Evolutionary conservation across 2,113 vertebrate species (phyloP), one percentile per base, ranked within the genome.

Genomic region (Bucco capensis): DNA sequence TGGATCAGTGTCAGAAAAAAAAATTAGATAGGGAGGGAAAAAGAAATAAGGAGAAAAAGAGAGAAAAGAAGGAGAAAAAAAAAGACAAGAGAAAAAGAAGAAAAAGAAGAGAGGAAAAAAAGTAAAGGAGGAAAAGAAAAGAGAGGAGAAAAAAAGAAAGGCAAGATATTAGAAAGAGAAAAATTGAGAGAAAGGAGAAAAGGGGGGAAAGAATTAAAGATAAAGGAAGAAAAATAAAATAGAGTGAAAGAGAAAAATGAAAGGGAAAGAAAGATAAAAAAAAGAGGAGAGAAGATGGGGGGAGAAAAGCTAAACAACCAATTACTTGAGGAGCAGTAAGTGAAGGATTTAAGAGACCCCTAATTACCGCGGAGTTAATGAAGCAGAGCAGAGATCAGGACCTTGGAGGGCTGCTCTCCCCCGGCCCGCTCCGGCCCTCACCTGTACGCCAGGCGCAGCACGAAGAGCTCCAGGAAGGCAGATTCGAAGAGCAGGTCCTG

Each of bases 401-500:
- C 98, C 98, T 92, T 97, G 97, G 97, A 98, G 95, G 96, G 97
- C 79, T 93, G 76, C 17, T 7, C 12, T 38, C 86, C 90, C 89
- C 83, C 86, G 86, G 77, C 33, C 22, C 56, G 22, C 56, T 27
- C 28, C 61, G 38, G 2, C 56, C 67, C 88, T 96, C 94, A 99
- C 99, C 99, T 99, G 98, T 99, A 99, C 1, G 99, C 98, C 94
- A 99, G 97, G 37, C 99, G 98, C 95, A 99, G 97, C 85, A 99
- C 99, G 44, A 99, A 99, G 8, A 99, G 98, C 97, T 99, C 99
- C 87, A 99, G 97, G 97, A 99, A 99, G 91, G 99, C 99, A 0
- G 99, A 99, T 82, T 99, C 99, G 31, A 99, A 99, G 78, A 99
- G 99, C 81, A 99, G 98, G 93, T 99, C 99, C 83, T 99, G 99